Evolutionary conservation across 2,797 vertebrate species (phyloP), one percentile per base, ranked within the genome.

Genomic region (Hydrolagus colliei): DNA sequence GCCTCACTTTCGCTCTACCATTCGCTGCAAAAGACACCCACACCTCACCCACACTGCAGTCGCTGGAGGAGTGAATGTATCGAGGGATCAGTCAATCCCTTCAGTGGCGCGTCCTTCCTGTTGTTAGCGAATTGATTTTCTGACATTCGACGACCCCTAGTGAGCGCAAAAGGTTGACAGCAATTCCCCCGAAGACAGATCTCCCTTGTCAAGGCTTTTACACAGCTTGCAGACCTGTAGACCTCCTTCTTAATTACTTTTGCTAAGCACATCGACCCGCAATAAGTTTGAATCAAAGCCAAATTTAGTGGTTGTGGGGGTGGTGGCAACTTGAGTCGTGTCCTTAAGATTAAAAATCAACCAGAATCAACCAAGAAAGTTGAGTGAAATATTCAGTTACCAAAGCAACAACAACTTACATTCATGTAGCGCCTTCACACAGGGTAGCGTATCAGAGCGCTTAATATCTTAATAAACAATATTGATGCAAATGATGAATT

Each of bases 81-180:
- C 79, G 16, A 82, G 16, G 79, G 63, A 68, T 68, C 79, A 18
- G 79, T 82, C 62, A 27, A 27, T 27, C 41, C 41, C 41, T 52
- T 35, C 71, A 18, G 79, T 71, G 65, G 62, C 78, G 20, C 62
- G 78, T 84, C 65, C 68, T 73, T 73, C 68, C 77, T 86, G 85
- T 65, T 65, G 77, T 9, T 0, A n/a, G 79, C 86, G 18, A 41
- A 85, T 87, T 2, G 88, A 88, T 90, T 89, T 89, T 92, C 86
- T 88, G 89, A 90, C 90, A 91, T 92, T 91, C 91, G 91, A 91
- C 88, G 87, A 93, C 93, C 91, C 89, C 93, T 93, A 93, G 92
- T 93, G 92, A 92, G 88, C 89, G 88, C 86, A 87, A 87, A 14
- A 88, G 87, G 79, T 86, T 88, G 87, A 67, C 86, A 88, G 86